Conservation (phyloP, 2,888 invertebrate genomes). For the Parascotia fuliginaria region DNA sequence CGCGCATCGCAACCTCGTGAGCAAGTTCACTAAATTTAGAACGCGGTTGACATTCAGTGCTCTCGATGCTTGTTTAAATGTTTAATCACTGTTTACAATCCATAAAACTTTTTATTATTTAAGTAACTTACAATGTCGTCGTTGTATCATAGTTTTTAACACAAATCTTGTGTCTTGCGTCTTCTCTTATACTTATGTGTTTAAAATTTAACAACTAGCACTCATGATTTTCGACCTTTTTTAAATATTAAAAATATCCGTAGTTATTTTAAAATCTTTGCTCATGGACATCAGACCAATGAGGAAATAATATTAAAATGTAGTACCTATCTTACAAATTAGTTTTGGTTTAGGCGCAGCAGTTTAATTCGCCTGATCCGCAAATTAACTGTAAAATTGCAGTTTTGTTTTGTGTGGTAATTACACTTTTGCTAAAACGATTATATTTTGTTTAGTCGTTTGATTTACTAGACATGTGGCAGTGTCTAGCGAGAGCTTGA, state of each 20-base stretch:
- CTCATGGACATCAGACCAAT: conserved; percentile 3
- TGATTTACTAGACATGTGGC: conserved; percentile 55
- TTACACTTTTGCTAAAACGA: background rate
- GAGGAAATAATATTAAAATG: conserved; percentile 7
- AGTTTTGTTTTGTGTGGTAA: background rate
- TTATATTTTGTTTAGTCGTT: conserved; percentile 14
- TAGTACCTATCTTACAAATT: conserved; percentile 1
- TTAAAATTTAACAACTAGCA: no score
- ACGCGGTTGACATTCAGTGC: conserved; percentile 60
- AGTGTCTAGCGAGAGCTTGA: conserved; percentile 59
- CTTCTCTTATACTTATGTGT: background rate
- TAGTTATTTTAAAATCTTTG: background rate
- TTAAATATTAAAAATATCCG: background rate
- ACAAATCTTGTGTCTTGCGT: background rate
- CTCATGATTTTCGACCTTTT: background rate
- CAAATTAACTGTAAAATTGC: background rate
- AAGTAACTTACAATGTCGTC: background rate
- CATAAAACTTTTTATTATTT: conserved; percentile 10
- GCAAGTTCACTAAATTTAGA: conserved; percentile 74
- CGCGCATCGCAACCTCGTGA: conserved; percentile 68
- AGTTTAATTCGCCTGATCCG: background rate
- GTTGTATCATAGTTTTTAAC: background rate
- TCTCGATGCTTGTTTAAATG: conserved; percentile 31
- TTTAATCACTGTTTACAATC: conserved; percentile 28
- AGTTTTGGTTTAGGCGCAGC: background rate